Base-by-base conservation (phyloP, 53 echinoderm and acorn worm genomes). In the Actinopyga echinites region DNA sequence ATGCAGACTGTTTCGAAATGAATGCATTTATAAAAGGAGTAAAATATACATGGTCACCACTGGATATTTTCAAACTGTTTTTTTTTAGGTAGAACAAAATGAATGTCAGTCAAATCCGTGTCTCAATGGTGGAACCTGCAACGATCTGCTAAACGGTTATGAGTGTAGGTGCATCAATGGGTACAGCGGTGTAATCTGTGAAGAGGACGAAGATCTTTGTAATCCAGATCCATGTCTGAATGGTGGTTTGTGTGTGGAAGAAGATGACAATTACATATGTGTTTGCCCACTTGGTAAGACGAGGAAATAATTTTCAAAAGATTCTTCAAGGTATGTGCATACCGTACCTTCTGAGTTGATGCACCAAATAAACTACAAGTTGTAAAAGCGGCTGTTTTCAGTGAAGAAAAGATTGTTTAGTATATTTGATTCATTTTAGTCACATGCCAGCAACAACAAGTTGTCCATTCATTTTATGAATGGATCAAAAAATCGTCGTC, bases 201-300 rank as follows among this genome's bases (percentile, higher is more conserved):
- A 61, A 30, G 62, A 25, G 6, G 30, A 28, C 6, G 20, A 8
- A 8, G 30, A 30, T 8, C 30, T 61, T 5, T 61, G 62, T 61
- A 4, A 4, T 17, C 26, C 25, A 6, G 20, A 61, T 30, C 62
- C 26, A 5, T 61, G 62, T 61, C 8, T 6, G 1, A 25, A 61
- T 61, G 62, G 62, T 15, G 93, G 87, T 15, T 24, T 84, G 2
- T 93, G 93, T 57, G 82, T 57, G 22, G 90, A 85, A 15, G 66
- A 79, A 35, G 87, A 84, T 19, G 80, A 85, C 19, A 87, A 87
- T 24, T 91, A 71, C 49, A 74, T 33, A 26, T 95, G 95, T 34
- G 59, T 57, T 17, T 95, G 95, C 59, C 66, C 55, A 25, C 29
- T 65, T 9, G 90, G 95, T 22, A 77, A 65, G 32, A 44, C n/a